phyloP scores from a whole-genome alignment of 2,888 invertebrate species.

The Andrena praecox region DNA sequence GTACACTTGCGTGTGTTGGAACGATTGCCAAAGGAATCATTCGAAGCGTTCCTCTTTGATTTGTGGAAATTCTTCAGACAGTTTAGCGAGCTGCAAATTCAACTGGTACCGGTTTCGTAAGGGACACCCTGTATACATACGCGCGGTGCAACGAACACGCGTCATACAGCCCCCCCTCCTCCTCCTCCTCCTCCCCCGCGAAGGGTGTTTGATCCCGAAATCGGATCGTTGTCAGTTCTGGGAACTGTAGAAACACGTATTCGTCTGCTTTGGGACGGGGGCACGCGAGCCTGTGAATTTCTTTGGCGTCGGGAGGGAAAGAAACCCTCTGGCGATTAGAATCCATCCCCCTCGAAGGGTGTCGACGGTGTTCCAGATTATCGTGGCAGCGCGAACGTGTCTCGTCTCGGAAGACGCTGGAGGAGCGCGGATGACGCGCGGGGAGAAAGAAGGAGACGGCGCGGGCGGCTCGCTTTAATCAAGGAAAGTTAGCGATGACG shows the following conservation, averaged over 20 bases:
- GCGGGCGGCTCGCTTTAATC: slow-evolving; percentile 38
- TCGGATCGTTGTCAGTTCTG: neutral
- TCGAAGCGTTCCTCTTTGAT: no score
- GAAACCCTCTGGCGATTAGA: neutral
- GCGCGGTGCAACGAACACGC: neutral
- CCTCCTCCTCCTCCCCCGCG: neutral
- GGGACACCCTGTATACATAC: neutral
- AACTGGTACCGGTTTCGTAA: neutral
- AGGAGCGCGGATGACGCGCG: neutral
- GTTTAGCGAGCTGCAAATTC: no score
- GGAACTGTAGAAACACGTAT: neutral
- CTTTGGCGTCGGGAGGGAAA: neutral
- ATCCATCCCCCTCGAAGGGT: neutral
- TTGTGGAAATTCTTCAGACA: no score
- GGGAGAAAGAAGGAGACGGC: slow-evolving; percentile 12
- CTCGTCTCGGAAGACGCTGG: neutral
- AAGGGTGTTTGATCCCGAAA: neutral
- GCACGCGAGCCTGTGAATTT: neutral
- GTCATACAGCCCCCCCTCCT: neutral
- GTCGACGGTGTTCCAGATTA: no score
- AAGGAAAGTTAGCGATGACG: slow-evolving; percentile 45
- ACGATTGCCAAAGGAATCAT: no score
- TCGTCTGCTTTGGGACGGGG: neutral
- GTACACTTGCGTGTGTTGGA: no score
- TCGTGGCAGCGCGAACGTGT: no score